phyloP scores from a whole-genome alignment of 1,140 invertebrate species.

The Magallana ariakensis region DNA sequence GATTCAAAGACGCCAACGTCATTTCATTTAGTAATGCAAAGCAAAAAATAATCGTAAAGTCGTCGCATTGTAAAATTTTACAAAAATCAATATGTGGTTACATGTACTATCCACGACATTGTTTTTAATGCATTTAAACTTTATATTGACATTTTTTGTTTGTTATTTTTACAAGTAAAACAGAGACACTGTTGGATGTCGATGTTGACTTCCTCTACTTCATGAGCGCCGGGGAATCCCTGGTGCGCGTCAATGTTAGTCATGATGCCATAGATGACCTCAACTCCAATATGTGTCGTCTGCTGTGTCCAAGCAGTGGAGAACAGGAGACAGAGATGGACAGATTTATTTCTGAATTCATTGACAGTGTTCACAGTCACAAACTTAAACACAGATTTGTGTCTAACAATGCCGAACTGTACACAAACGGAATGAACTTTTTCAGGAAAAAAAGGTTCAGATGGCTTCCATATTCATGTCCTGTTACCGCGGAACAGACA shows the following conservation, averaged over 20 bases:
- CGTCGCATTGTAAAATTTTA: too few species aligned
- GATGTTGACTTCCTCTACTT: conserved; percentile 1
- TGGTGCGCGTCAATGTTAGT: not conserved
- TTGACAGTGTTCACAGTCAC: not conserved
- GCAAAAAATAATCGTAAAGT: too few species aligned
- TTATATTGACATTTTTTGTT: not conserved
- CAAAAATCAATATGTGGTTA: too few species aligned
- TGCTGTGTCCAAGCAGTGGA: conserved; percentile 2
- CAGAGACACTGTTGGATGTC: not conserved
- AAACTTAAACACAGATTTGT: not conserved
- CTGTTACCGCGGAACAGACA: not conserved
- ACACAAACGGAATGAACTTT: not conserved
- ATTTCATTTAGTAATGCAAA: too few species aligned
- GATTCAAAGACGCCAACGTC: too few species aligned
- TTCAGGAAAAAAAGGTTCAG: not conserved
- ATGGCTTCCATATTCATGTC: not conserved
- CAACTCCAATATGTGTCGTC: not conserved
- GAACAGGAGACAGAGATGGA: not conserved
- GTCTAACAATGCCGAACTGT: not conserved
- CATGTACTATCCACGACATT: not conserved
- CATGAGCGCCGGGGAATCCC: not conserved
- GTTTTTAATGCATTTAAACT: not conserved
- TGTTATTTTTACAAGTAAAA: not conserved
- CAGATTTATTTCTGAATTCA: not conserved
- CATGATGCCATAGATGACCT: not conserved